Percentiles rank a stretch among this genome's conserved stretches.
Evolutionary conservation across 2,113 vertebrate genomes (phyloP).

Genomic region (Rafetus swinhoei): DNA sequence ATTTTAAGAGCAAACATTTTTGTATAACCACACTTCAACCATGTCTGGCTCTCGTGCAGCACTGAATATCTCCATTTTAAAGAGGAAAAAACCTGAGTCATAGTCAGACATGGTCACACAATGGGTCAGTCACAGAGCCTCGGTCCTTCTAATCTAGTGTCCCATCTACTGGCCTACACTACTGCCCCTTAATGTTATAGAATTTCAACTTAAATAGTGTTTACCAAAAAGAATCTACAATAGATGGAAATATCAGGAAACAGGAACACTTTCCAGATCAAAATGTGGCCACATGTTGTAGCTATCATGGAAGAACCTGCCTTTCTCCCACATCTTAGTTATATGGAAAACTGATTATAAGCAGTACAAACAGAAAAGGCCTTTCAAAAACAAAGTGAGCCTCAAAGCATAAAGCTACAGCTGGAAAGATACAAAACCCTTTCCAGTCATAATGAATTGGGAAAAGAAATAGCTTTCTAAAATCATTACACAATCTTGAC

Average conservation of each 20-base stretch:
- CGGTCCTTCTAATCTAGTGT: accelerated
- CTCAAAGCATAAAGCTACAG: background rate
- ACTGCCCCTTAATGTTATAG: background rate
- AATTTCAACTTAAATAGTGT: background rate
- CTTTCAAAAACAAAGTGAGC: background rate
- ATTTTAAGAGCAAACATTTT: background rate
- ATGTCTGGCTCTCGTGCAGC: background rate
- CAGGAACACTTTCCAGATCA: background rate
- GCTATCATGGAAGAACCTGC: background rate
- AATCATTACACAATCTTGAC: background rate
- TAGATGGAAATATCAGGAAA: background rate
- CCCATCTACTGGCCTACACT: background rate
- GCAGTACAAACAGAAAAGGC: accelerated
- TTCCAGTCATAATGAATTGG: background rate
- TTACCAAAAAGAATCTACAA: background rate
- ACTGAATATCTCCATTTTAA: background rate
- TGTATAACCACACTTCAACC: background rate
- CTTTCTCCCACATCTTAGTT: background rate
- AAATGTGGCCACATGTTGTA: background rate
- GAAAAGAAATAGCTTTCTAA: background rate
- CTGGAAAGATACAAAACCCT: background rate
- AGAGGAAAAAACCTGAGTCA: background rate
- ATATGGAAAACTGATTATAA: background rate
- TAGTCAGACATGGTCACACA: background rate
- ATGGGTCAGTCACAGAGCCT: background rate